Evolutionary conservation across 2,113 vertebrate species (phyloP), one percentile per base, ranked within the genome.

Genomic region (Hydrolagus affinis): DNA sequence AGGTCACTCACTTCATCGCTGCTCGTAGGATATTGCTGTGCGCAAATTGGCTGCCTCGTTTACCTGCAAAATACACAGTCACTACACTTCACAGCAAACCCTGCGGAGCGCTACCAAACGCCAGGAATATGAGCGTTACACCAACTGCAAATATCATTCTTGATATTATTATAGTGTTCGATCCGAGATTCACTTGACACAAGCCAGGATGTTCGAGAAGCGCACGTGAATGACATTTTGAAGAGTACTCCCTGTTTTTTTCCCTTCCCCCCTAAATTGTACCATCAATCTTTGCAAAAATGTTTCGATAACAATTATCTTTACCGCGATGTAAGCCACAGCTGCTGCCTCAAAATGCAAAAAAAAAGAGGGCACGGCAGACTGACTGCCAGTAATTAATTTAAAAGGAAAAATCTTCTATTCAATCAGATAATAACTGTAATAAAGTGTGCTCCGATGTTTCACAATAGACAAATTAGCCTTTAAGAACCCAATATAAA

Each of bases 381-480:
- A 75, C 32, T 21, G 73, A 10, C 9, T 75, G 8, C 0, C 32
- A 10, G 32, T 44, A 75, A 75, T 56, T n/a, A 57, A 75, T 11
- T 30, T 56, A n/a, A 75, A 75, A 75, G 73, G 32, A 56, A 75
- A 56, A 75, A 44, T 21, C 32, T 75, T 30, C 73, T 19, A 75
- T 75, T 57, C 73, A 75, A 57, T 57, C 73, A 75, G 73, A 75
- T 75, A 75, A 75, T 75, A 75, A 75, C 32, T 0, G 9, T 32
- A 75, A 44, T 75, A 75, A 75, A 56, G 32, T 56, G 73, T 10
- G 11, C 30, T 56, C 73, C 56, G 17, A 75, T 75, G 73, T 75
- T 75, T 75, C 32, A 75, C 56, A 75, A 75, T 75, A 44, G 32
- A 56, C 32, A 75, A 56, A 75, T 75, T 75, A 75, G 73, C 32